These are phyloP conservation scores for Pangasius djambal DNA, from an alignment of 2,797 vertebrate species.

Conservation along the genomic window DNA sequence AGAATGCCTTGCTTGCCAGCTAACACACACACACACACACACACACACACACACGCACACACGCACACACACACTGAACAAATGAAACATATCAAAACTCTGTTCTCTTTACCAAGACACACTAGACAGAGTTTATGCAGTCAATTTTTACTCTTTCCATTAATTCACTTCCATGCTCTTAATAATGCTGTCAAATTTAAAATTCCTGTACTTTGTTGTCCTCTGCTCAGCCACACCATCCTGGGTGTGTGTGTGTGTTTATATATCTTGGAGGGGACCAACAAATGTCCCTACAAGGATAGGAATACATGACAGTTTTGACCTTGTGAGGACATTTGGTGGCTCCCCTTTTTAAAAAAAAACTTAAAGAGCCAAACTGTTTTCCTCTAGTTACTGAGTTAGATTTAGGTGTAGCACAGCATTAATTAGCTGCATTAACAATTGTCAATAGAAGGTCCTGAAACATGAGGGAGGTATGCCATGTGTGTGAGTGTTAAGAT, in stretches of 20 bases:
- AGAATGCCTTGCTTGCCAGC: conserved; percentile 12
- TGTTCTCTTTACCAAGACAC: not conserved
- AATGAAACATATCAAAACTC: not conserved
- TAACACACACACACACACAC: not conserved
- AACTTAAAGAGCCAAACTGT: not conserved
- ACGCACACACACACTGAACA: not conserved
- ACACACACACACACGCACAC: conserved; percentile 9
- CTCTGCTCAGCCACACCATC: not conserved
- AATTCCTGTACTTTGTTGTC: conserved; percentile 17
- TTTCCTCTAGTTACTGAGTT: not conserved
- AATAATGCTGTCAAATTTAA: not conserved
- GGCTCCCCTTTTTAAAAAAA: not conserved
- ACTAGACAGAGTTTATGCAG: not conserved
- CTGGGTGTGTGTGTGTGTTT: not conserved
- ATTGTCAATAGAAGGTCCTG: not conserved
- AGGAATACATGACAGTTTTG: too few relatives aligned
- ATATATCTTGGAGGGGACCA: not conserved
- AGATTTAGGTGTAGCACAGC: not conserved
- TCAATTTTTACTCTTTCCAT: not conserved
- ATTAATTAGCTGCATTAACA: not conserved
- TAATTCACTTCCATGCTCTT: not conserved
- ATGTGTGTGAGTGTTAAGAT: not conserved
- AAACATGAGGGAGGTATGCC: not conserved
- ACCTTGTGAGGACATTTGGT: too few relatives aligned
- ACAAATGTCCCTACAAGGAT: too few relatives aligned